Percentiles rank a stretch among this genome's conserved stretches.
Evolutionary conservation across 2,113 vertebrate genomes (phyloP).

Genomic region (Myotis davidii): DNA sequence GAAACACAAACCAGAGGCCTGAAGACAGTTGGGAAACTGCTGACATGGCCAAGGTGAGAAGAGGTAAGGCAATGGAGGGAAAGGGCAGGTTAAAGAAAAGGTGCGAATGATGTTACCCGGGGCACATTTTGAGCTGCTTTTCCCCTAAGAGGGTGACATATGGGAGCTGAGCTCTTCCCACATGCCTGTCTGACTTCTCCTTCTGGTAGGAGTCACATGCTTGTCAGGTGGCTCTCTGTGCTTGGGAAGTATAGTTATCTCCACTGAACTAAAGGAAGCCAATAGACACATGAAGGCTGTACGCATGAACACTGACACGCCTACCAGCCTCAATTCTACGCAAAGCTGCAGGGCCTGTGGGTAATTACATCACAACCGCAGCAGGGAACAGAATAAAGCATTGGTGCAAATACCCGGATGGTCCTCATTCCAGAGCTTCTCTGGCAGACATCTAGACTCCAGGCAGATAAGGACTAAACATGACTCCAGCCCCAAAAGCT

Average conservation of each 20-base stretch:
- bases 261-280: neutral
- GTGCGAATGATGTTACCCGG: neutral
- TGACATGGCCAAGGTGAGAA: neutral
- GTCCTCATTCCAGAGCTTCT: neutral
- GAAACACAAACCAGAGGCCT: neutral
- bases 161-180: neutral
- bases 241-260: neutral
- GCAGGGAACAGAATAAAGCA: neutral
- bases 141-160: neutral
- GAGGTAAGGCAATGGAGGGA: neutral
- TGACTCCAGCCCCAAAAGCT: neutral
- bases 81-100: neutral
- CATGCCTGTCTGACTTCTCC: neutral
- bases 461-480: neutral
- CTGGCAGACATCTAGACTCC: neutral
- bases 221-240: neutral
- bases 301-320: neutral
- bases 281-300: neutral
- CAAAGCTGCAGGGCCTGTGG: neutral
- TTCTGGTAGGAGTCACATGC: neutral
- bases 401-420: neutral
- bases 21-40: neutral
- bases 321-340: neutral
- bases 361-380: fast-evolving
- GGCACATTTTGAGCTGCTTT: neutral